Evolutionary conservation across 64 coral and sea anemone species (phyloP), one percentile per base, ranked within the genome.

Genomic region (Porites lutea): DNA sequence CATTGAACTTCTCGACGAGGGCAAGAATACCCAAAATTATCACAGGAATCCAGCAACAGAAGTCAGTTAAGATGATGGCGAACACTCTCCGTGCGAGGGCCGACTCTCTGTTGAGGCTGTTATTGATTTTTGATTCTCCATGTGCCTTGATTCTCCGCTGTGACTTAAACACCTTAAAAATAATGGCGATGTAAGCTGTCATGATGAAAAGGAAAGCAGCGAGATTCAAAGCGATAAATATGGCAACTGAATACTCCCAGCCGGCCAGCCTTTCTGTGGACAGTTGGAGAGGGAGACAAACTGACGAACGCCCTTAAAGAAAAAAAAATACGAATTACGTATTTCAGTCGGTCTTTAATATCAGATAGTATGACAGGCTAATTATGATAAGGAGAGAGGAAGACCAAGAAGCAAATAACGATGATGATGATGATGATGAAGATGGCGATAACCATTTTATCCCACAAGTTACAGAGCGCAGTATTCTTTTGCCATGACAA

Each of bases 161-260:
- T 64, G 87, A 89, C 15, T 60, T 67, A 43, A 12, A 75, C 13
- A 91, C 89, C 72, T 80, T 91, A 2, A 59, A 5, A 51, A 91
- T 71, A 45, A 91, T 91, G 27, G 89, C 77, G 2, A 59, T 72
- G 78, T 91, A 91, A 15, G 89, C 78, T 22, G 63, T 20, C 23
- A 91, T 15, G 18, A 91, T 91, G 37, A 82, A 91, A 3, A 91
- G 47, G 48, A 91, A 91, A 49, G 89, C 89, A 18, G 52, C 68
- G 52, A 73, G 71, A 51, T 91, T 91, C 21, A 91, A 74, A 46
- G 49, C 89, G 10, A 82, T 91, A 13, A 91, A 91, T 45, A 91
- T 18, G 7, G 76, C 76, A 22, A 91, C 77, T 12, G 89, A 91
- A 79, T 91, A 91, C 50, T 91, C 89, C 89, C 89, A 91, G 65